phyloP scores from a whole-genome alignment of 2,888 invertebrate genomes.

The Sinohyriopsis cumingii region DNA sequence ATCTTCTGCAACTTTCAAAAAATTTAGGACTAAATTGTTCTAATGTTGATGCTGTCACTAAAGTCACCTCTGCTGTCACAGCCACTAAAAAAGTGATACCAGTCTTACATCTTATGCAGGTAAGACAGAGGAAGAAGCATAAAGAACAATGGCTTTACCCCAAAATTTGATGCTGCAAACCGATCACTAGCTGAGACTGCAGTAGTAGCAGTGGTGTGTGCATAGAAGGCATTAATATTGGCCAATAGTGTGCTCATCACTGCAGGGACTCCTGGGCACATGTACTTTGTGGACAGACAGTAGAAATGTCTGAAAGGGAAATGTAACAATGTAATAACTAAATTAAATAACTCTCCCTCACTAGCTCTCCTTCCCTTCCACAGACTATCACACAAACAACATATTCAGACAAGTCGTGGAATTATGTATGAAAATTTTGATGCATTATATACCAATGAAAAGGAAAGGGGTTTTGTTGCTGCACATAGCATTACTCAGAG shows the following conservation, averaged over 20 bases:
- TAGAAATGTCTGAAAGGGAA: constrained; percentile 90
- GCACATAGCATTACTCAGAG: too few species aligned
- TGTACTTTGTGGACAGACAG: constrained; percentile 98
- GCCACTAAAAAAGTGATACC: not conserved
- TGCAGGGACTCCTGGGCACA: constrained; percentile 98
- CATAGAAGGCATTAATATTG: constrained; percentile 99
- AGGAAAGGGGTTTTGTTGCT: too few species aligned
- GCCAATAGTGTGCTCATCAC: constrained; percentile 99
- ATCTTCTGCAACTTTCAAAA: not conserved
- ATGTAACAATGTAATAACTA: not conserved
- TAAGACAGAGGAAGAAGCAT: not conserved
- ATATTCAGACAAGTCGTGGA: too few species aligned
- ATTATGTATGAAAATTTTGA: too few species aligned
- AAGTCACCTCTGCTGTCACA: not conserved
- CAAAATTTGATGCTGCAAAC: constrained; percentile 99
- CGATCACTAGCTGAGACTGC: constrained; percentile 99
- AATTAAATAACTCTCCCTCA: too few species aligned
- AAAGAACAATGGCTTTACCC: constrained; percentile 78
- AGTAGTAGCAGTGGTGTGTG: constrained; percentile 92
- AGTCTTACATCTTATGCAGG: too few species aligned
- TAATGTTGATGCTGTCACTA: not conserved
- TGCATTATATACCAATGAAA: too few species aligned
- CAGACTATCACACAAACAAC: too few species aligned
- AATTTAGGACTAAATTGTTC: too few species aligned
- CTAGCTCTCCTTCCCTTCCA: too few species aligned